Conservation (phyloP, 2,797 vertebrate genomes). For the Emydoidea blandingii region DNA sequence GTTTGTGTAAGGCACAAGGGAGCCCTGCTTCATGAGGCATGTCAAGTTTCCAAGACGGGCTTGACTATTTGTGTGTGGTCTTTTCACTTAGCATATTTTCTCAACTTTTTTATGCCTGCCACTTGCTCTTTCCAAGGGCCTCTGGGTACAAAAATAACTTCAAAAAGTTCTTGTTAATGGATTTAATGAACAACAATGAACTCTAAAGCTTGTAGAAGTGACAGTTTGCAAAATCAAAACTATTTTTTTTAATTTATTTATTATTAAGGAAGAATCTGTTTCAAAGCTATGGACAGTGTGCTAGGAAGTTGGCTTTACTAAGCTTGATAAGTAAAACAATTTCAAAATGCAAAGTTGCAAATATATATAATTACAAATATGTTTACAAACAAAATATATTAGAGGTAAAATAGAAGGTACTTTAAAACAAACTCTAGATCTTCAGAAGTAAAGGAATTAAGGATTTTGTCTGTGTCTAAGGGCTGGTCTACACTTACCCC, state of each 20-base stretch:
- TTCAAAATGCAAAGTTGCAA: not conserved
- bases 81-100: not conserved
- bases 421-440: too few relatives aligned
- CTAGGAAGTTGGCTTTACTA: not conserved
- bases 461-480: too few relatives aligned
- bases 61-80: not conserved
- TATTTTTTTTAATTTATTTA: not conserved
- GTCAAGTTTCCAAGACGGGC: not conserved
- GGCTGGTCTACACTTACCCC: too few relatives aligned
- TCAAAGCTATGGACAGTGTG: not conserved
- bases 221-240: not conserved
- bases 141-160: not conserved
- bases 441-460: too few relatives aligned
- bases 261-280: too few relatives aligned
- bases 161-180: not conserved
- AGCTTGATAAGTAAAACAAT: not conserved
- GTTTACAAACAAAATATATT: not conserved
- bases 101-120: not conserved
- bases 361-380: not conserved
- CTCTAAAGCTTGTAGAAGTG: too few relatives aligned
- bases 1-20: not conserved
- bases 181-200: not conserved
- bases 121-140: not conserved
- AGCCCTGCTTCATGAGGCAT: not conserved
- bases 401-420: not conserved